Evolutionary conservation across 2,113 vertebrate genomes (phyloP).

Genomic region (Perca schrenkii): DNA sequence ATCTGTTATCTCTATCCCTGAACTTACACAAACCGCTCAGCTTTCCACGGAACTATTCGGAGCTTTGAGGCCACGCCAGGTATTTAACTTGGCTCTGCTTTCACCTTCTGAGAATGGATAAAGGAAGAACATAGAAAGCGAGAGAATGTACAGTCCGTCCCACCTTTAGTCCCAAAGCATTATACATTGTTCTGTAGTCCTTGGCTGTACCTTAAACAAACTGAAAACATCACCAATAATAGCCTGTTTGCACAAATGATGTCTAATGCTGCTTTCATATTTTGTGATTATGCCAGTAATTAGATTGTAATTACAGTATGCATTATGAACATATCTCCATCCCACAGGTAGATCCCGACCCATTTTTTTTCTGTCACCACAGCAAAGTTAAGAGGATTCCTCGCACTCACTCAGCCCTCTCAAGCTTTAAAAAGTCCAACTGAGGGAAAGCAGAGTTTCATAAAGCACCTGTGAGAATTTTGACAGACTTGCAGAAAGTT

Average conservation of each 20-base stretch:
- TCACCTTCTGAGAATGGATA: slow-evolving; percentile 43
- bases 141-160: background rate
- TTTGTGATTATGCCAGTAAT: slow-evolving; percentile 58
- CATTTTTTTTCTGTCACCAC: slow-evolving; percentile 20
- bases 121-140: slow-evolving; percentile 47
- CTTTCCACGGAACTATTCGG: slow-evolving; percentile 63
- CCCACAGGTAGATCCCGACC: slow-evolving; percentile 33
- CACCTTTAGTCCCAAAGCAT: slow-evolving; percentile 16
- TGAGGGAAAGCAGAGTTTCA: slow-evolving; percentile 40
- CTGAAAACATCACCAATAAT: slow-evolving; percentile 9
- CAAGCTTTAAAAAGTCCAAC: slow-evolving; percentile 19
- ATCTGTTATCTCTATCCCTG: slow-evolving; percentile 71
- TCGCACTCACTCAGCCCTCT: slow-evolving; percentile 11
- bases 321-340: slow-evolving; percentile 51
- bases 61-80: slow-evolving; percentile 69
- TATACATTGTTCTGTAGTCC: slow-evolving; percentile 14
- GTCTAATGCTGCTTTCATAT: slow-evolving; percentile 50
- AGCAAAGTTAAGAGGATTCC: slow-evolving; percentile 44
- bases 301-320: slow-evolving; percentile 65
- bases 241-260: slow-evolving; percentile 15
- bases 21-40: slow-evolving; percentile 62
- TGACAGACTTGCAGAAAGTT: slow-evolving; percentile 25
- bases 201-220: background rate
- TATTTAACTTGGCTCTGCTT: slow-evolving; percentile 76
- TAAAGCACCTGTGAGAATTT: slow-evolving; percentile 42